Conservation (phyloP, 2,888 invertebrate species). For the Lithophane socia region DNA sequence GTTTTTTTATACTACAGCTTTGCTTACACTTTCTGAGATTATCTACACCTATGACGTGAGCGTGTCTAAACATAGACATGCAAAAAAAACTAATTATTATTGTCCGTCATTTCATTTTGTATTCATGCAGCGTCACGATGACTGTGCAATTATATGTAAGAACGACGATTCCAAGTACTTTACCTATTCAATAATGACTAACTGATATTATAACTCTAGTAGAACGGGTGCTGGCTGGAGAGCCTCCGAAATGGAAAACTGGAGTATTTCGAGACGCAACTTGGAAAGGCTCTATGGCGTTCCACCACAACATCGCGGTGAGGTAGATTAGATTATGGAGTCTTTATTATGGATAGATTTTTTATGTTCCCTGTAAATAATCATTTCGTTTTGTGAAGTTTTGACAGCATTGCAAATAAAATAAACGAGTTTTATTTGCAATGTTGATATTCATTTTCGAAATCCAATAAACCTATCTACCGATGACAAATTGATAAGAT, state of each 20-base stretch:
- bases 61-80: background rate
- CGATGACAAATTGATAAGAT: too few relatives aligned
- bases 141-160: background rate
- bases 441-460: too few relatives aligned
- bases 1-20: background rate
- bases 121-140: conserved; percentile 5
- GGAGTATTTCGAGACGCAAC: background rate
- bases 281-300: too few relatives aligned
- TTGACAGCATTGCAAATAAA: too few relatives aligned
- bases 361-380: too few relatives aligned
- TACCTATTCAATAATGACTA: background rate
- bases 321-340: too few relatives aligned
- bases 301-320: too few relatives aligned
- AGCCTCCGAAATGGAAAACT: background rate
- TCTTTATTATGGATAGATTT: too few relatives aligned
- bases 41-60: background rate
- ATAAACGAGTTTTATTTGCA: too few relatives aligned
- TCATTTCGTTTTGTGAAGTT: too few relatives aligned
- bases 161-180: background rate
- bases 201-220: background rate
- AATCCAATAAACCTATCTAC: too few relatives aligned
- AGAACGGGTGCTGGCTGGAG: background rate
- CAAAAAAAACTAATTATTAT: conserved; percentile 7
- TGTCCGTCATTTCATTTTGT: conserved; percentile 3
- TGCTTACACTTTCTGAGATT: conserved; percentile 11